Percentiles rank a stretch among this genome's conserved stretches.
Conservation (phyloP, 2,888 invertebrate species). For the Petrolisthes cinctipes region DNA sequence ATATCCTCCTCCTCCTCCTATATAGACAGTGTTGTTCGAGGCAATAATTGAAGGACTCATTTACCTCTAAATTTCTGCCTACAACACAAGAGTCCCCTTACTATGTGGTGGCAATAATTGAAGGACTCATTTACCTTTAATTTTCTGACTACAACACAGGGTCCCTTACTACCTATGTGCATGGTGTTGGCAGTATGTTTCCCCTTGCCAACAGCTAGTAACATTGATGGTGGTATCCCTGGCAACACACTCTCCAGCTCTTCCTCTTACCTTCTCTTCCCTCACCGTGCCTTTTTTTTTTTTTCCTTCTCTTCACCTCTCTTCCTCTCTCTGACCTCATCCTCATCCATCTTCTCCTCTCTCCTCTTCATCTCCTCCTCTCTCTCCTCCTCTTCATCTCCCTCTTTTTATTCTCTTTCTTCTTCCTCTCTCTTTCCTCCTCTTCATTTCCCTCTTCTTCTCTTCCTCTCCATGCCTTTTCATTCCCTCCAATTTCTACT, state of each 20-base stretch:
- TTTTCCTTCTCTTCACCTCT: neutral
- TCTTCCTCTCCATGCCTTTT: neutral
- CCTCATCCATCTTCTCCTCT: neutral
- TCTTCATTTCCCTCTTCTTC: neutral
- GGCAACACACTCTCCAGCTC: neutral
- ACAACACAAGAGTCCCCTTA: no score
- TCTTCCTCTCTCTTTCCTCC: neutral
- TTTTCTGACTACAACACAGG: no score
- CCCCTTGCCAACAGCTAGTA: no score
- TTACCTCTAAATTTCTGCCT: no score
- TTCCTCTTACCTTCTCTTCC: neutral
- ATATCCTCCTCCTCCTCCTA: no score
- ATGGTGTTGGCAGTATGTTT: no score
- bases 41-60: no score
- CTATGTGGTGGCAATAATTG: no score
- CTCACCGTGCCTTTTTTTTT: neutral
- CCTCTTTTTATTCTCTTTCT: neutral
- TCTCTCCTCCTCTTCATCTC: neutral
- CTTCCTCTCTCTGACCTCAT: neutral
- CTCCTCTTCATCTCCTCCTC: neutral
- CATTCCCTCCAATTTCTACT: neutral
- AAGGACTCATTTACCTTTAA: no score
- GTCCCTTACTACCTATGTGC: no score
- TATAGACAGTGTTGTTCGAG: no score
- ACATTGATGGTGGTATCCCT: neutral